Evolutionary conservation across 2,797 vertebrate genomes (phyloP), one percentile per base, ranked within the genome.

Genomic region (Mycteria americana): DNA sequence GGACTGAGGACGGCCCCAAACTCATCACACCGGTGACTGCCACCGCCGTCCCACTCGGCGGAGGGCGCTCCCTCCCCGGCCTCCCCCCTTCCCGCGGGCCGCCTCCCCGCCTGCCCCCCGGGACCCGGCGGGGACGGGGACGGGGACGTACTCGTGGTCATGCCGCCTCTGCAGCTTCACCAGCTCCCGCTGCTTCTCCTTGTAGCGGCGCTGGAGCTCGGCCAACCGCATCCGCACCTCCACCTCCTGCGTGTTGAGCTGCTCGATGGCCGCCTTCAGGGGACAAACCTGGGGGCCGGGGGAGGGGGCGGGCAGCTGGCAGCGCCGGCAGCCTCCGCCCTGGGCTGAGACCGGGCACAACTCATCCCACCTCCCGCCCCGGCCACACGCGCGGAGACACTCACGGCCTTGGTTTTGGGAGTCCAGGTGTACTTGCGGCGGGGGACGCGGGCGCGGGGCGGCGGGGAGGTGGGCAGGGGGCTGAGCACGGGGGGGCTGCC

Each of bases 131-230:
- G 30, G 18, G 50, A 27, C 7, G 12, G 56, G 56, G 33, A 64
- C 3, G 1, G 10, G 89, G 70, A 96, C 98, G 65, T 98, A 99
- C 99, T 99, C 99, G 13, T 99, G 98, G 95, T 99, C 99, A 0
- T 99, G 99, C 84, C 99, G 98, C 94, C 99, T 98, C 96, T 99
- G 99, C 93, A 99, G 98, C 92, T 99, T 99, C 72, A 98, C 99
- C 89, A 99, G 97, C 97, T 99, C 99, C 76, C 99, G 98, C 97
- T 99, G 99, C 93, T 99, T 99, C 97, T 99, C 99, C 98, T 99
- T 99, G 98, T 99, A 99, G 84, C 98, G 98, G 35, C 99, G 98
- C 97, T 99, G 99, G 53, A 99, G 98, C 95, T 99, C 99, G 1
- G 99, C 99, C 97, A 99, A 95, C 92, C 98, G 99, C 97, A 99